phyloP scores from a whole-genome alignment of 1,140 invertebrate species.

The Brachionus calyciflorus region DNA sequence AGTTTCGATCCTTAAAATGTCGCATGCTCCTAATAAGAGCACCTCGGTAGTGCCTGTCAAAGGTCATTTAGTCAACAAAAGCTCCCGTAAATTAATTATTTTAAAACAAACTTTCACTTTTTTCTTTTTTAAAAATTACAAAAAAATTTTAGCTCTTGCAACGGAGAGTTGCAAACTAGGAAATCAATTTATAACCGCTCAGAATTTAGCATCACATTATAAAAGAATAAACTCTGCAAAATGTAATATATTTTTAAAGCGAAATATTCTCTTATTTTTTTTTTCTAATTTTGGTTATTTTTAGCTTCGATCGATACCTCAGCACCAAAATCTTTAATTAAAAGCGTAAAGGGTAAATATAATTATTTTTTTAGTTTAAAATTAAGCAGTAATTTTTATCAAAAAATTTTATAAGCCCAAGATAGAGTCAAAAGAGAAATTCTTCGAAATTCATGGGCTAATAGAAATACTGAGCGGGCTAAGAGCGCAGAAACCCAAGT shows the following conservation, averaged over 20 bases:
- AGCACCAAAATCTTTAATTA: constrained; percentile 21
- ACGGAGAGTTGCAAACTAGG: constrained; percentile 39
- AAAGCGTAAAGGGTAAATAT: constrained; percentile 19
- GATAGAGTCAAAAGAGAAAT: constrained; percentile 40
- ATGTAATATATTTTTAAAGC: background rate
- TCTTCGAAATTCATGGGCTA: background rate
- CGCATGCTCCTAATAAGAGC: background rate
- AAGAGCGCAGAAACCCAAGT: constrained; percentile 4
- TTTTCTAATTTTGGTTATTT: background rate
- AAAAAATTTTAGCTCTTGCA: constrained; percentile 33
- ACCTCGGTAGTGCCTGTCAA: background rate
- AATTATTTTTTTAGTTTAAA: no score
- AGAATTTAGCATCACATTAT: constrained; percentile 42
- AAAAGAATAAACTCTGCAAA: constrained; percentile 17
- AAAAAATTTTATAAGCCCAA: background rate
- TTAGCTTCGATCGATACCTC: constrained; percentile 23
- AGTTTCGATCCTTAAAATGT: background rate
- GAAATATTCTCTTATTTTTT: background rate
- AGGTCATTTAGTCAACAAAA: constrained; percentile 39
- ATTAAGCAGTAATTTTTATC: background rate
- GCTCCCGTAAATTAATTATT: constrained; percentile 19
- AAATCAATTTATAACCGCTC: constrained; percentile 40
- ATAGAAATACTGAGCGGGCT: background rate
- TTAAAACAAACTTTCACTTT: background rate
- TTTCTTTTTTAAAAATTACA: no score